Evolutionary conservation across 1,140 invertebrate genomes (phyloP).

Genomic region (Atta colombica): DNA sequence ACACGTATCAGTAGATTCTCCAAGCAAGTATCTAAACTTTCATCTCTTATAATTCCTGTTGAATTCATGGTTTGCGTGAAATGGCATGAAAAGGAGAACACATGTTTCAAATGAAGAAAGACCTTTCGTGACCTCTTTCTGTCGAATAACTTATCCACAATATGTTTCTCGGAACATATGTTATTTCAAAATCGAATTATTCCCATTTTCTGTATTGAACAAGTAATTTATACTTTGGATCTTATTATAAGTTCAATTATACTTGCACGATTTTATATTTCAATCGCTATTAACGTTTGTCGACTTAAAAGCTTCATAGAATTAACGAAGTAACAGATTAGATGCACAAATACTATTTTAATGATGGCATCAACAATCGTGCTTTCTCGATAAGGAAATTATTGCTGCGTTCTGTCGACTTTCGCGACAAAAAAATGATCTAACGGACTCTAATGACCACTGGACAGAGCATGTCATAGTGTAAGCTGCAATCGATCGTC

Average conservation of each 20-base stretch:
- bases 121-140: background rate
- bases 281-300: background rate
- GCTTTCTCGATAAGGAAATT: conserved; percentile 42
- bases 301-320: background rate
- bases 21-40: conserved; percentile 45
- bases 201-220: background rate
- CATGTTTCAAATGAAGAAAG: background rate
- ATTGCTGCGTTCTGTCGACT: conserved; percentile 19
- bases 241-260: background rate
- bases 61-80: conserved; percentile 34
- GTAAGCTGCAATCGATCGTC: conserved; percentile 35
- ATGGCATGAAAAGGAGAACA: conserved; percentile 23
- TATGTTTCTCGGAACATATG: background rate
- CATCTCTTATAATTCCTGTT: background rate
- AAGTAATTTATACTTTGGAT: background rate
- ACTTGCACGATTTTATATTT: conserved; percentile 2
- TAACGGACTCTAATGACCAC: conserved; percentile 64
- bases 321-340: background rate
- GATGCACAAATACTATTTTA: conserved; percentile 9
- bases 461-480: conserved; percentile 43
- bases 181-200: conserved; percentile 3
- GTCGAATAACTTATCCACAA: conserved; percentile 1
- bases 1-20: conserved; percentile 62
- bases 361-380: conserved; percentile 1
- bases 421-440: conserved; percentile 53